Evolutionary conservation across 2,797 vertebrate genomes (phyloP), one percentile per base, ranked within the genome.

Genomic region (Sardinella longiceps): DNA sequence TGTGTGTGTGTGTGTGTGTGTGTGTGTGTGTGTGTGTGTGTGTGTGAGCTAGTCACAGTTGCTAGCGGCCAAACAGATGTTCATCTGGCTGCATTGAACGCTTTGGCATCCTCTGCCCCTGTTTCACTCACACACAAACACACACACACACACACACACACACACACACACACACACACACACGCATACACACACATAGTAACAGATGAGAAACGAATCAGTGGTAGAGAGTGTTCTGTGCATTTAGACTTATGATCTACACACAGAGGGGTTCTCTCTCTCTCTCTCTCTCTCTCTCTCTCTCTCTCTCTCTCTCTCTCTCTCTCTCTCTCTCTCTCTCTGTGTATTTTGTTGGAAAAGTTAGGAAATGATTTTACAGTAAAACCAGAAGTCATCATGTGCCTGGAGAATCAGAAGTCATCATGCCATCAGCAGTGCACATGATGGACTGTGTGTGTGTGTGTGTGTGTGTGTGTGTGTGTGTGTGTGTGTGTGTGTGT

Each of bases 61-160:
- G 91, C 91, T 92, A 88, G 90, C 93, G 94, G 95, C 94, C 91
- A 93, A 96, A 96, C 95, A 97, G 96, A 97, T 97, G 96, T 93
- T 95, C 92, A 88, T 81, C 88, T 91, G 89, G 87, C 92, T 91
- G 88, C 90, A 87, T 89, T 90, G 94, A 94, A 89, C 89, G 90
- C 91, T 95, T 91, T 92, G 93, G 93, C 93, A 93, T 93, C 90
- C 81, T 86, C 94, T 95, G 91, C 90, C 92, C 88, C 90, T 86
- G 88, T 87, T 90, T 84, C 84, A 15, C 53, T 3, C 53, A 20
- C 6, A 18, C 20, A 56, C 53, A 56, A 18, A 56, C 20, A 56
- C 53, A 56, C 11, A 23, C 53, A 56, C 53, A 56, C 53, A 56
- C 53, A 56, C 53, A 56, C 53, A 56, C 18, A 56, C 53, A 56